Base-by-base conservation (phyloP, 2,888 invertebrate genomes). In the Acanthopleura granulata region DNA sequence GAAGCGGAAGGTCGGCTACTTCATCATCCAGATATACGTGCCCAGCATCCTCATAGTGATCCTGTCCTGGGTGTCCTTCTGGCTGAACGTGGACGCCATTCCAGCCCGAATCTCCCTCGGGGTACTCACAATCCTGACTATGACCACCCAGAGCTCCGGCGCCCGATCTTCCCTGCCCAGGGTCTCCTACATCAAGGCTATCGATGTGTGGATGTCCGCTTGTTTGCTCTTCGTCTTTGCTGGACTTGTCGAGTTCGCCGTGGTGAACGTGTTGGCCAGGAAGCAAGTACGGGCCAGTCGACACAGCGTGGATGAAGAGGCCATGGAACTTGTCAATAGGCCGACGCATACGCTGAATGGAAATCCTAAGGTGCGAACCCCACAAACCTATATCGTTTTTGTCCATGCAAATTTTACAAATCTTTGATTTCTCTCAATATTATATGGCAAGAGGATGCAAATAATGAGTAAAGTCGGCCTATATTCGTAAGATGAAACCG, bases 41-140 rank as follows among this genome's bases (percentile, higher is more conserved):
- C 96, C 96, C 0, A 96, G 96, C 0, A 96, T 96, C 0, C 92
- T 97, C 81, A 97, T 97, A 88, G 97, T 97, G 70, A 96, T 97
- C 76, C 96, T 97, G 95, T 96, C 96, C 93, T 97, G 97, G 97
- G 96, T 97, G 83, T 96, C 97, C 0, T 97, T 97, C 92, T 97
- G 97, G 97, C 96, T 97, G 85, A 96, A 84, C 77, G 80, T 84
- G 62, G 96, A 96, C 90, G 96, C 97, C 11, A 96, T 96, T 83
- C 97, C 97, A 0, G 96, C 96, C 0, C 93, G 97, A 76, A 96
- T 97, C 76, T 96, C 96, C 0, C 91, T 97, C 25, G 96, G 96
- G 72, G 96, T 97, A 74, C 92, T 97, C 62, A 97, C 96, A 72
- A 92, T 96, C 69, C 90, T 86, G 49, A 95, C 86, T n/a, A 86